Conservation (phyloP, 2,113 vertebrate species). For the Budorcas taxicolor region DNA sequence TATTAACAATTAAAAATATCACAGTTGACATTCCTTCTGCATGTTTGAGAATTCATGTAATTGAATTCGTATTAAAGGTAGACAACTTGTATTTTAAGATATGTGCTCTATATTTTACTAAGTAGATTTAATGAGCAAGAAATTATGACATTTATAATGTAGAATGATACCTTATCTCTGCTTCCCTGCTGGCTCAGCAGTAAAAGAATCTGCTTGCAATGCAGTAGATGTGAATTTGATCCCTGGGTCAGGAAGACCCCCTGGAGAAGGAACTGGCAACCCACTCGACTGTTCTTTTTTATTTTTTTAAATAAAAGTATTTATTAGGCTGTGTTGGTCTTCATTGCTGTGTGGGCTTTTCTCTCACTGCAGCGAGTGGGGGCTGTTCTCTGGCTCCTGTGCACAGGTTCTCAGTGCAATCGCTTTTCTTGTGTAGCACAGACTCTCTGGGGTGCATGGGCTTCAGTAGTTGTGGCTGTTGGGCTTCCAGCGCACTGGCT, state of each 20-base stretch:
- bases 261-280: neutral
- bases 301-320: neutral
- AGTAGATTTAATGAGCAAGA: conserved; percentile 35
- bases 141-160: neutral
- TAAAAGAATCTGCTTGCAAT: neutral
- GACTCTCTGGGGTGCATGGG: neutral
- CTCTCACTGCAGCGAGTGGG: neutral
- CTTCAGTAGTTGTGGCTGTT: neutral
- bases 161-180: neutral
- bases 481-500: neutral
- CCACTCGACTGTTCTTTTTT: neutral
- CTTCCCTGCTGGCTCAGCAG: neutral
- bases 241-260: neutral
- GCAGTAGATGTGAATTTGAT: neutral
- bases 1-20: conserved; percentile 28
- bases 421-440: neutral
- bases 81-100: conserved; percentile 11
- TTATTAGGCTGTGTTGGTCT: neutral
- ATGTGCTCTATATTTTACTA: neutral
- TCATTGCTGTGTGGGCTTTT: neutral
- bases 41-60: neutral
- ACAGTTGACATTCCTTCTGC: neutral
- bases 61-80: neutral
- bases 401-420: neutral
- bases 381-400: neutral